Base-by-base conservation (phyloP, 1,140 invertebrate genomes). In the Acyrthosiphon pisum region DNA sequence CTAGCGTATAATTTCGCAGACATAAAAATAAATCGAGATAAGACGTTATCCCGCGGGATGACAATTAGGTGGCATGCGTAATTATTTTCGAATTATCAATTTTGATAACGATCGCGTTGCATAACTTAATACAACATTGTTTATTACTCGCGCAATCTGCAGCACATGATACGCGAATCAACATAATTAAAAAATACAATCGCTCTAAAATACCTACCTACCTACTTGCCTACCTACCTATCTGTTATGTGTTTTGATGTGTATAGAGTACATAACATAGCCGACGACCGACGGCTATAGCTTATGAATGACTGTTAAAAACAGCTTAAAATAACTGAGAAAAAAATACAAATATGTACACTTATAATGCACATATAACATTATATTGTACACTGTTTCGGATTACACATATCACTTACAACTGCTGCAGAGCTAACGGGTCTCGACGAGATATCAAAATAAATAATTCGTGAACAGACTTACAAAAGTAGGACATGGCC, bases 401-500 rank as follows among this genome's bases (percentile, higher is more conserved):
- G 23, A 86, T 86, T 86, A 44, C 84, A 44, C 41, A 41, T 44
- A 86, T 86, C 84, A 44, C 23, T 44, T 44, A 44, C 84, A 46
- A 87, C 41, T 46, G 11, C 41, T 46, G 11, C 44, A n/a, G 11
- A 14, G 22, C 41, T 87, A 14, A 46, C 41, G 26, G 11, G 41
- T 87, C 41, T 46, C 84, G 84, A 14, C 46, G n/a, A 88, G 46
- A 50, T 88, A 88, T 23, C 6, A 41, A 53, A 89, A 23, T 35
- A 89, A 53, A 89, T 89, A 89, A 89, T 89, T 89, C n/a, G 87
- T 53, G 46, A 22, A 53, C 87, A 53, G 26, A 89, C 30, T 50
- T 37, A 50, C 46, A 35, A 37, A 89, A 53, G 87, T 89, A 89
- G 87, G 87, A 89, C 87, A 89, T 35, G 87, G 87, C 48, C 87